A percentile compares a stretch with the other conserved stretches of the same genome.
phyloP scores from a whole-genome alignment of 2,113 vertebrate species.

The Pygoscelis antarcticus region DNA sequence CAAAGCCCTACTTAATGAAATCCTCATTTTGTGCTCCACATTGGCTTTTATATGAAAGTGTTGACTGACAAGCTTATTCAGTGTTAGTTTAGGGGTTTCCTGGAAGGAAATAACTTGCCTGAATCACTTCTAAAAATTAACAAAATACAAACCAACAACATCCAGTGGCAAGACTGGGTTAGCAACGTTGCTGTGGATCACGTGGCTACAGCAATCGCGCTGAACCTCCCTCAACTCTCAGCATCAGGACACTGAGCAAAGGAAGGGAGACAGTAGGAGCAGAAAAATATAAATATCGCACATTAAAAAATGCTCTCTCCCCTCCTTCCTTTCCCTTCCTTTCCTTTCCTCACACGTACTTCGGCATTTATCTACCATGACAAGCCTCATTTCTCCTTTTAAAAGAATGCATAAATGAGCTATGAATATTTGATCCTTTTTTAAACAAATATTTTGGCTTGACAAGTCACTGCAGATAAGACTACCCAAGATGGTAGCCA shows the following conservation, averaged over 20 bases:
- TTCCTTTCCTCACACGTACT: background rate
- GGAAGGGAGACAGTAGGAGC: background rate
- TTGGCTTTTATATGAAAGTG: slow-evolving; percentile 54
- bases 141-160: background rate
- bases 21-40: background rate
- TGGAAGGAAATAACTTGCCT: slow-evolving; percentile 21
- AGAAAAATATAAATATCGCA: background rate
- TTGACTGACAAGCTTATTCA: slow-evolving; percentile 61
- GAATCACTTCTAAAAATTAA: slow-evolving; percentile 29
- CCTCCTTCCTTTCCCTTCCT: background rate
- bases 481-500: slow-evolving; percentile 50
- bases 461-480: slow-evolving; percentile 61
- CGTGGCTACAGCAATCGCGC: fast-evolving
- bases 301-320: background rate
- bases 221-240: background rate
- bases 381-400: slow-evolving; percentile 47
- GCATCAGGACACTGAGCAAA: background rate
- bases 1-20: slow-evolving; percentile 41
- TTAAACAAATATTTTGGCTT: slow-evolving; percentile 64
- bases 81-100: slow-evolving; percentile 28
- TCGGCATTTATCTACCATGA: slow-evolving; percentile 51
- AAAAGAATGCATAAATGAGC: slow-evolving; percentile 54
- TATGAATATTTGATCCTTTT: slow-evolving; percentile 70
- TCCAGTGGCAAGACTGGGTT: background rate
- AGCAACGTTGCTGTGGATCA: background rate